Conservation (phyloP, 2,797 vertebrate species). For the Cossypha niveicapilla region DNA sequence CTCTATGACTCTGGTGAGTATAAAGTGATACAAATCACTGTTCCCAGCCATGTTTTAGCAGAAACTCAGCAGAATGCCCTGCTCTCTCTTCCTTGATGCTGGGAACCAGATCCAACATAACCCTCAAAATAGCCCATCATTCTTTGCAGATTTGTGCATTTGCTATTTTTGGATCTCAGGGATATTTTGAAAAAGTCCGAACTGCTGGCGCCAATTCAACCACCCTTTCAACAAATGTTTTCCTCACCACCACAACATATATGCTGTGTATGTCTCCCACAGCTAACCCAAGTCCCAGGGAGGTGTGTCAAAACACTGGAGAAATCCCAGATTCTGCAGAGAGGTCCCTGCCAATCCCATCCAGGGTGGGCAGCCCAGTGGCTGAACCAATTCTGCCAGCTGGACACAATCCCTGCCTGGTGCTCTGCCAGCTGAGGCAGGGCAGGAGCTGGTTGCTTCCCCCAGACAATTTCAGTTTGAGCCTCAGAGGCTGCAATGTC, state of each 20-base stretch:
- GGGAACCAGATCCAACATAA: conserved; percentile 2
- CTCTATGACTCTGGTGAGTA: neutral
- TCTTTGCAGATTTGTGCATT: conserved; percentile 31
- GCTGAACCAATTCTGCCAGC: neutral
- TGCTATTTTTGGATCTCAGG: conserved; percentile 32
- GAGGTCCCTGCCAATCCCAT: neutral
- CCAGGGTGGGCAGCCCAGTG: conserved; percentile 25
- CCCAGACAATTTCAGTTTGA: neutral
- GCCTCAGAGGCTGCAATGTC: neutral
- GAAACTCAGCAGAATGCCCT: neutral
- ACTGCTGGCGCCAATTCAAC: neutral
- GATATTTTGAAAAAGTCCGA: conserved; percentile 27
- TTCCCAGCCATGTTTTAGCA: neutral
- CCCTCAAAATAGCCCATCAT: conserved; percentile 42
- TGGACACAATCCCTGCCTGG: neutral
- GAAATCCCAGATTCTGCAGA: neutral
- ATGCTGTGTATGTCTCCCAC: neutral
- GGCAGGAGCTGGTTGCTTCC: neutral
- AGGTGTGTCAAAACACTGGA: conserved; percentile 20
- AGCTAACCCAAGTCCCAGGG: neutral
- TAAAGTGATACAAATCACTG: conserved; percentile 19
- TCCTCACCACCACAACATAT: neutral
- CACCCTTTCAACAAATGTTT: neutral
- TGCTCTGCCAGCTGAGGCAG: neutral
- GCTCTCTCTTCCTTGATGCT: neutral